phyloP scores from a whole-genome alignment of 1,140 invertebrate species.

The Heliconius hermathena region DNA sequence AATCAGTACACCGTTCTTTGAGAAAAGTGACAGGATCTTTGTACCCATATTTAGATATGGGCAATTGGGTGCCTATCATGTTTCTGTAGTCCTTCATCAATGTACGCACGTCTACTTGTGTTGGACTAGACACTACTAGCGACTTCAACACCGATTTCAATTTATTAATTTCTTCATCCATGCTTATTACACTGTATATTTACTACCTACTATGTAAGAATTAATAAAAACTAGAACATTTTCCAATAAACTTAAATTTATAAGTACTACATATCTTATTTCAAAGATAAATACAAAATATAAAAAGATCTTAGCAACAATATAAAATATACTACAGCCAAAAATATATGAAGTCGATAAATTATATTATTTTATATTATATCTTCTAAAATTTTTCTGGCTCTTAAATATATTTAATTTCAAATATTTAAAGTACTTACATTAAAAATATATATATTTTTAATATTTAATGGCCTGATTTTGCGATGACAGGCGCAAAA shows the following conservation, averaged over 20 bases:
- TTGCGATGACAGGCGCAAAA: too few species aligned
- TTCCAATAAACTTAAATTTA: not conserved
- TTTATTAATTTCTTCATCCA: constrained; percentile 62
- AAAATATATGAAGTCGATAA: too few species aligned
- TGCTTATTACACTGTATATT: constrained; percentile 32
- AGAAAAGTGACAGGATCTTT: constrained; percentile 61
- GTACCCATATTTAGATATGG: constrained; percentile 63
- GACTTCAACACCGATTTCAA: constrained; percentile 63
- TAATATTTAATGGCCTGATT: too few species aligned
- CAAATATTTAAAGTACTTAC: not conserved
- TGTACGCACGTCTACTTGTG: constrained; percentile 56
- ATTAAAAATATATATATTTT: not conserved
- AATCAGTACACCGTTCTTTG: constrained; percentile 63
- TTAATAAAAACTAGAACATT: not conserved
- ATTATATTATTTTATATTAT: too few species aligned
- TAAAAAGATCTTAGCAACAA: not conserved
- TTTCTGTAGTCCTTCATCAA: constrained; percentile 64
- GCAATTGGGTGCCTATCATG: constrained; percentile 59
- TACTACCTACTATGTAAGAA: not conserved
- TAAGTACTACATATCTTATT: too few species aligned
- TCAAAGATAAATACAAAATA: not conserved
- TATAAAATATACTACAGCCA: too few species aligned
- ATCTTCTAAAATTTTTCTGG: too few species aligned
- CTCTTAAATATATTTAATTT: not conserved
- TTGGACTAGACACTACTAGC: constrained; percentile 70